These are phyloP conservation scores for Connochaetes taurinus DNA, from an alignment of 2,113 vertebrate genomes.

Conservation along the genomic window DNA sequence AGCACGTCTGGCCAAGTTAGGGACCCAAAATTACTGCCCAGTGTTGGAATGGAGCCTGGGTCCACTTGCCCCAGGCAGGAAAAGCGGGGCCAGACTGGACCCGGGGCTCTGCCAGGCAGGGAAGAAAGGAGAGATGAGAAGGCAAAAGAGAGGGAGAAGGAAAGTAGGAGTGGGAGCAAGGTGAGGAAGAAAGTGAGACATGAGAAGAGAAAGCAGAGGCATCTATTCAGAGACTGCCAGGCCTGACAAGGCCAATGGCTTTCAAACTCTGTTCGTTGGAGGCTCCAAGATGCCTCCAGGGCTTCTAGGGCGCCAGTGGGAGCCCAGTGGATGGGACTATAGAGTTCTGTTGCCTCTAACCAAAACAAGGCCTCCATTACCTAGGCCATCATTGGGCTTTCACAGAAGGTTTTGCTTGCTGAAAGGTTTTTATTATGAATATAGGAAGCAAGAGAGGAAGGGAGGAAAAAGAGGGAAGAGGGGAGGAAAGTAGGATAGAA, in stretches of 20 bases:
- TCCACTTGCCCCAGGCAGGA: not conserved
- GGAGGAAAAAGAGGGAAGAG: fast-evolving
- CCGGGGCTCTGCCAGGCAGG: not conserved
- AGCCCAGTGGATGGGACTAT: not conserved
- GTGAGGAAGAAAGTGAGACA: not conserved
- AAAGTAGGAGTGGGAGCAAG: not conserved
- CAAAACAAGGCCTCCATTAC: not conserved
- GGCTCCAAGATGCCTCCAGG: not conserved
- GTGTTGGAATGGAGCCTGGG: conserved; percentile 24
- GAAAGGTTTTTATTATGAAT: not conserved
- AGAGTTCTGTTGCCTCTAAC: not conserved
- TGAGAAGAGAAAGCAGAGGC: not conserved
- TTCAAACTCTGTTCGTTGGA: not conserved
- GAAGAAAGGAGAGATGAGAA: not conserved
- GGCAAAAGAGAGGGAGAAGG: not conserved
- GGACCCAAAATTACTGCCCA: conserved; percentile 58
- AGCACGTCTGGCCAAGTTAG: conserved; percentile 44
- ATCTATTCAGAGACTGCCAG: not conserved
- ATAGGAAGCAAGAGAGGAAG: not conserved
- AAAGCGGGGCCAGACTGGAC: not conserved
- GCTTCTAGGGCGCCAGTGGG: not conserved
- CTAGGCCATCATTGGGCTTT: not conserved
- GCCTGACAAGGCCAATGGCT: not conserved
- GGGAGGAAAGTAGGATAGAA: not conserved
- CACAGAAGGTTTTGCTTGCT: not conserved